These are phyloP conservation scores for Hippoglossus hippoglossus DNA, from an alignment of 2,797 vertebrate species.

Conservation along the genomic window DNA sequence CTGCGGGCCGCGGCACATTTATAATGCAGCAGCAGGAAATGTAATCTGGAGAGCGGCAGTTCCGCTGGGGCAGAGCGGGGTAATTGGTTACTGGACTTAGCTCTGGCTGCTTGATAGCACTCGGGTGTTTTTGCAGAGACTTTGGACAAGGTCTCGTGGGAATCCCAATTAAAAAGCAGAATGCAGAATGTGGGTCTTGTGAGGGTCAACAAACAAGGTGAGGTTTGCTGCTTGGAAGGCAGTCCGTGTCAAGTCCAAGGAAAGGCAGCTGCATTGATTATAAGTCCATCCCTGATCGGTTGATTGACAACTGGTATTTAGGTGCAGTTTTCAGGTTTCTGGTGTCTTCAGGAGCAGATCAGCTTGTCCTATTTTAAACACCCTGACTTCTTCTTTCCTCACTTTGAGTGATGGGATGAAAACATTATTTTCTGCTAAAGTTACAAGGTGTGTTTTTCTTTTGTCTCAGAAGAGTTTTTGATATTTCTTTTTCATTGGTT, in stretches of 20 bases:
- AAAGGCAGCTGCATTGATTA: slow-evolving; percentile 50
- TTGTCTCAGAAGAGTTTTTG: background rate
- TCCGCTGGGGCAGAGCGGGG: slow-evolving; percentile 66
- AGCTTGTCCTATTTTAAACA: slow-evolving; percentile 1
- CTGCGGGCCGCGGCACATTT: slow-evolving; percentile 68
- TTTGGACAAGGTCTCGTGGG: slow-evolving; percentile 74
- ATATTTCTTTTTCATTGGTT: background rate
- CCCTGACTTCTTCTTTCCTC: background rate
- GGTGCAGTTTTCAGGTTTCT: slow-evolving; percentile 25
- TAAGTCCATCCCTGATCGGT: background rate
- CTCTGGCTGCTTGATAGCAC: slow-evolving; percentile 71
- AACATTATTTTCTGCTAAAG: background rate
- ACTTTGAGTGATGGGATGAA: background rate
- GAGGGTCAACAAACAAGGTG: slow-evolving; percentile 67
- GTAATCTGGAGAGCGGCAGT: slow-evolving; percentile 65
- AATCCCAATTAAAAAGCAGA: slow-evolving; percentile 83
- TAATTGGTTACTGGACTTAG: slow-evolving; percentile 83
- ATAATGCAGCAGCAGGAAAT: slow-evolving; percentile 78
- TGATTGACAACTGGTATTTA: slow-evolving; percentile 36
- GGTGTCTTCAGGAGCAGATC: slow-evolving; percentile 6
- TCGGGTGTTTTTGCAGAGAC: slow-evolving; percentile 71
- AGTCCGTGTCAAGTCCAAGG: slow-evolving; percentile 42
- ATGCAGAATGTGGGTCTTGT: slow-evolving; percentile 71
- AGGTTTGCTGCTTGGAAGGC: slow-evolving; percentile 65
- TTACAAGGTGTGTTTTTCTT: background rate